These are phyloP conservation scores for Dendrolimus houi DNA, from an alignment of 2,888 invertebrate species.

Conservation along the genomic window DNA sequence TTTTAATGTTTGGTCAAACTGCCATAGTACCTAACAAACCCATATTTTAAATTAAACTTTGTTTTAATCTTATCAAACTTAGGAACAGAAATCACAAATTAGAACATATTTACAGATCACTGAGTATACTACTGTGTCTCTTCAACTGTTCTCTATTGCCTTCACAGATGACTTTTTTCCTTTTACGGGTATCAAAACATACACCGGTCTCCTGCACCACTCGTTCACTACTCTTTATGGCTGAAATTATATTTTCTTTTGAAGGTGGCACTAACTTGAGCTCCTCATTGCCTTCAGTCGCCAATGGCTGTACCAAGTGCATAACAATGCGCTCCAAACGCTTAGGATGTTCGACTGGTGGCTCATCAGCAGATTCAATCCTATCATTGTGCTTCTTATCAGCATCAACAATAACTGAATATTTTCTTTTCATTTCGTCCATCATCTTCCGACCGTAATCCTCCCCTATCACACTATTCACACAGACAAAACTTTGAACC, in stretches of 20 bases:
- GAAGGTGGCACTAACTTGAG: slow-evolving; percentile 60
- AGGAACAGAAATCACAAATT: slow-evolving; percentile 27
- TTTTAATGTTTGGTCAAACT: too few relatives aligned
- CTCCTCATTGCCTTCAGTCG: slow-evolving; percentile 47
- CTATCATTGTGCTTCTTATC: slow-evolving; percentile 50
- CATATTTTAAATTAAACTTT: too few relatives aligned
- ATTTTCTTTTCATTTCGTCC: slow-evolving; percentile 87
- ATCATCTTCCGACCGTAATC: slow-evolving; percentile 85
- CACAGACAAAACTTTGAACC: slow-evolving; percentile 90
- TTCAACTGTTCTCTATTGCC: slow-evolving; percentile 44
- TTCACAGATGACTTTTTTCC: slow-evolving; percentile 47
- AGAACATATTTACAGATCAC: slow-evolving; percentile 21
- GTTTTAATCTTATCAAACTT: slow-evolving; percentile 10
- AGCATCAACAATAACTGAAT: slow-evolving; percentile 81
- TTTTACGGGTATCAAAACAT: slow-evolving; percentile 57
- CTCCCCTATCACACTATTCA: slow-evolving; percentile 86
- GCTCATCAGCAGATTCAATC: slow-evolving; percentile 37
- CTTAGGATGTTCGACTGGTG: slow-evolving; percentile 81
- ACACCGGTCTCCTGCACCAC: slow-evolving; percentile 63
- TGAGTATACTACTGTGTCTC: slow-evolving; percentile 37
- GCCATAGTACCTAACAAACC: too few relatives aligned
- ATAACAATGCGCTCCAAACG: slow-evolving; percentile 83
- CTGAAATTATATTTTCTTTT: slow-evolving; percentile 63
- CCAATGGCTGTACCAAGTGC: slow-evolving; percentile 73
- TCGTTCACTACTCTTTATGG: slow-evolving; percentile 64